phyloP scores from a whole-genome alignment of 2,113 vertebrate species.

The Antigone vipio region DNA sequence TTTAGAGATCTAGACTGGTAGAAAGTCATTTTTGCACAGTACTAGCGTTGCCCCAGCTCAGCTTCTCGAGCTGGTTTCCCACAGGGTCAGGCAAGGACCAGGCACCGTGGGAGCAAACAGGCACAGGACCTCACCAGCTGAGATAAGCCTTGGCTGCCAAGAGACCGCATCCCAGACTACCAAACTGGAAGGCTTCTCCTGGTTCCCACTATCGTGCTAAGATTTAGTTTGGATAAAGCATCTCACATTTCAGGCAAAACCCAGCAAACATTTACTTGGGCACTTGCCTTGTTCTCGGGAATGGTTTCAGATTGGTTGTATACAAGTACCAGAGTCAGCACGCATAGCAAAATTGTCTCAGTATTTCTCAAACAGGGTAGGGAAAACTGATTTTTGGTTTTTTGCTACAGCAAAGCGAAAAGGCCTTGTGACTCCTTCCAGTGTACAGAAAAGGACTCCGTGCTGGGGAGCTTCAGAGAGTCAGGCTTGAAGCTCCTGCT shows the following conservation, averaged over 20 bases:
- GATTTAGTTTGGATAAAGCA: background rate
- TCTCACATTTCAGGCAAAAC: background rate
- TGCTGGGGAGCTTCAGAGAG: background rate
- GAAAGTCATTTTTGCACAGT: background rate
- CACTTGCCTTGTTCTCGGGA: background rate
- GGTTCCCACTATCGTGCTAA: background rate
- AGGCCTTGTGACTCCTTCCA: background rate
- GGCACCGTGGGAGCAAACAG: background rate
- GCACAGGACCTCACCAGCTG: background rate
- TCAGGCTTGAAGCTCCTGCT: background rate
- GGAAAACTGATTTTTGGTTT: background rate
- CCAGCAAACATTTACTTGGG: background rate
- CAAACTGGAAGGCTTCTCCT: background rate
- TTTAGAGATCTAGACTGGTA: background rate
- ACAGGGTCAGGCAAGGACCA: background rate
- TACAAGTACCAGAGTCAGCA: background rate
- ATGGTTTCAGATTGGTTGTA: background rate
- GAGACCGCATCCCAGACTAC: background rate
- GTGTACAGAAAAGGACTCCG: background rate
- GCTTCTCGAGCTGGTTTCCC: background rate
- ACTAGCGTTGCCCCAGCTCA: background rate
- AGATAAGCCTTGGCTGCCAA: background rate
- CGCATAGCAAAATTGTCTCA: background rate
- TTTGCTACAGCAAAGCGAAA: background rate
- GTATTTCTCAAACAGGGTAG: background rate